Base-by-base conservation (phyloP, 2,797 vertebrate genomes). In the Gephyroberyx darwinii region DNA sequence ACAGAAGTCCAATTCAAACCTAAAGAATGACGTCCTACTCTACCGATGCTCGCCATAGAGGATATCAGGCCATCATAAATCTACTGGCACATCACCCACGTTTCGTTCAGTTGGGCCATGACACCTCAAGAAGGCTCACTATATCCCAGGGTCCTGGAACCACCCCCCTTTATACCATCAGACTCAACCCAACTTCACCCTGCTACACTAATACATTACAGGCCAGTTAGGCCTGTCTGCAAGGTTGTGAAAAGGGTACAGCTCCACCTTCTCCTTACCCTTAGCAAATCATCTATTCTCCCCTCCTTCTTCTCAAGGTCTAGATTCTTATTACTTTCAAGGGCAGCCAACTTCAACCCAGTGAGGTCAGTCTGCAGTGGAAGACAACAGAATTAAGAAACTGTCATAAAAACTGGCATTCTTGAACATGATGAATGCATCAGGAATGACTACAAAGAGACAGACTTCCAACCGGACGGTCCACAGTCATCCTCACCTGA, bases 251-350 rank as follows among this genome's bases (percentile, higher is more conserved):
- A 74, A 6, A 50, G 39, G 50, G 8, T 13, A 19, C 50, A 60
- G 33, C 13, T 43, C 20, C 16, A 17, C 30, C 54, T 51, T 51
- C 20, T 71, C 48, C 96, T 96, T 93, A 99, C 97, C 95, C 98
- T 93, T 93, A 99, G 94, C 93, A 99, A 94, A 91, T 99, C 98
- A 81, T 99, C 98, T 95, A 99, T 99, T 88, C 96, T 95, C 80
- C 97, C 98, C 93, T 99, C 97, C 86, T 99, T 99, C 93, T 98
- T 99, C 94, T 99, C 97, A 91, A 99, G 94, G 92, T 99, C 97
- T 85, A 98, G 93, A 90, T 97, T 98, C 94, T 99, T 98, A 91
- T 96, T 99, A 95, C 95, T 99, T 96, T 99, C 98, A 91, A 99
- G 95, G 91, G 96, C 95, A 92, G 96, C 96, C 94, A 99, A 90